Conservation (phyloP, 1,140 invertebrate species). For the Brachionus calyciflorus region DNA sequence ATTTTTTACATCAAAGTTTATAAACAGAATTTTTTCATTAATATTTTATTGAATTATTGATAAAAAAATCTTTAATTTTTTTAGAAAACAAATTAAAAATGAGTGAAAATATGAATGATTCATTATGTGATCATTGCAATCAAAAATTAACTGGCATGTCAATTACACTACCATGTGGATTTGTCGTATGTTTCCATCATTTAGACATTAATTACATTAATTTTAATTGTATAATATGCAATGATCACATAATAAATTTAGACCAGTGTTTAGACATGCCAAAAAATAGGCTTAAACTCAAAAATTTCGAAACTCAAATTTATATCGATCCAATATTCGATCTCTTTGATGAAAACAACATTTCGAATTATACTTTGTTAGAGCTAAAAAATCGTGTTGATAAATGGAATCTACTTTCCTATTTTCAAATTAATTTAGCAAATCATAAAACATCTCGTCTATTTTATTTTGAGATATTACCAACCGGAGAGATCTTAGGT, state of each 20-base stretch:
- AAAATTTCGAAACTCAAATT: background rate
- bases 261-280: conserved; percentile 1
- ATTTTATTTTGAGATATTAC: background rate
- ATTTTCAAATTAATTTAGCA: background rate
- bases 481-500: background rate
- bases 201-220: background rate
- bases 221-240: background rate
- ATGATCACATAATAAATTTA: background rate
- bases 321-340: background rate
- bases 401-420: background rate
- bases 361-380: no score
- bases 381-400: no score
- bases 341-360: background rate
- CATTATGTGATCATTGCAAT: background rate
- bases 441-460: background rate
- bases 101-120: background rate
- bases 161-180: conserved; percentile 1
- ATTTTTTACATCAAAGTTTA: no score
- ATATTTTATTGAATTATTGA: no score
- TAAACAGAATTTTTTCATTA: no score
- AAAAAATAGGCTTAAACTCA: background rate
- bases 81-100: no score
- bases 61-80: no score
- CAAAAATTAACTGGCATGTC: background rate
- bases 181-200: background rate